Evolutionary conservation across 2,113 vertebrate genomes (phyloP).

Genomic region (Malurus elegans): DNA sequence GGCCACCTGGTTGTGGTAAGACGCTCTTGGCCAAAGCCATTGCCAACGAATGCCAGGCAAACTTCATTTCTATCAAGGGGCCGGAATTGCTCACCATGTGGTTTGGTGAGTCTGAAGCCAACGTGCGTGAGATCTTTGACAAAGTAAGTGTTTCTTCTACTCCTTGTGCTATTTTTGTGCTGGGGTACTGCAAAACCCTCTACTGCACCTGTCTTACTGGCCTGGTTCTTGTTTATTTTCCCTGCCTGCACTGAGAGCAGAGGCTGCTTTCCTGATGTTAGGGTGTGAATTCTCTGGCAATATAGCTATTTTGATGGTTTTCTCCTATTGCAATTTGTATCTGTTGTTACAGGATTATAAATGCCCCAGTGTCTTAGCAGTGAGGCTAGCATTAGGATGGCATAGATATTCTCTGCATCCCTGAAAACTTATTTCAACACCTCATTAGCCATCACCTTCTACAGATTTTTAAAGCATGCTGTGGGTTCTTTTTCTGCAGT

Average conservation of each 20-base stretch:
- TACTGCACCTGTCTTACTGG: background rate
- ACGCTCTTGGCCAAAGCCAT: conserved; percentile 98
- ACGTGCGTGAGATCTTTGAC: conserved; percentile 97
- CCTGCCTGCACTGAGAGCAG: background rate
- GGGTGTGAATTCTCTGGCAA: background rate
- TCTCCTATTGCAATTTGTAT: background rate
- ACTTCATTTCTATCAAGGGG: conserved; percentile 99
- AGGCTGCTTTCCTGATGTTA: background rate
- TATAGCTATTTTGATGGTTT: background rate
- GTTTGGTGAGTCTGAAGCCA: conserved; percentile 99
- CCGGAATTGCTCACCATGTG: conserved; percentile 98
- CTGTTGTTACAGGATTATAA: background rate
- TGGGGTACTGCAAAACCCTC: background rate
- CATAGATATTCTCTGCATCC: background rate
- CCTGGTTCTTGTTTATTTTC: background rate
- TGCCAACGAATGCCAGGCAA: conserved; percentile 98
- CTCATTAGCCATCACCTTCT: background rate
- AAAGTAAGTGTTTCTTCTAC: conserved; percentile 76
- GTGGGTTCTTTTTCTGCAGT: background rate
- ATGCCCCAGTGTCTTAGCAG: background rate
- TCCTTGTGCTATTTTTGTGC: background rate
- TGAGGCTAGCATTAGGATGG: background rate
- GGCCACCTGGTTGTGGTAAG: conserved; percentile 98
- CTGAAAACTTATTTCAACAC: background rate
- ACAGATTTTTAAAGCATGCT: background rate